Conservation (phyloP, 2,797 vertebrate genomes). For the Sebastes kiyomatsui region DNA sequence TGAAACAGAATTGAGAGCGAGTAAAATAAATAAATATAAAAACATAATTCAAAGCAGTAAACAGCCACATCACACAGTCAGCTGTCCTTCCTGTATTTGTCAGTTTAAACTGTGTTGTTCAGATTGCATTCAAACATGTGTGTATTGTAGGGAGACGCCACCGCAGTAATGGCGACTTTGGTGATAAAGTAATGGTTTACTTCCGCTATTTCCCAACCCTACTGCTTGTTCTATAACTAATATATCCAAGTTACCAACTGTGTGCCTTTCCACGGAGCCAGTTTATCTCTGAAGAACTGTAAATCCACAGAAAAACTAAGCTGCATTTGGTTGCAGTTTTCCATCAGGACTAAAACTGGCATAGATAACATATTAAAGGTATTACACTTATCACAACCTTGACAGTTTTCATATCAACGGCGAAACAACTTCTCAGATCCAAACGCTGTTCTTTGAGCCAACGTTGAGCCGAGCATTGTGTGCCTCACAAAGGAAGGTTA, state of each 20-base stretch:
- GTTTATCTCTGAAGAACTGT: background rate
- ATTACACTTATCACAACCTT: background rate
- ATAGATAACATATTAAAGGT: background rate
- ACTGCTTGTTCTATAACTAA: background rate
- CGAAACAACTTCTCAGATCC: slow-evolving; percentile 12
- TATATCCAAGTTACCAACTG: background rate
- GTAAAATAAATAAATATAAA: too few relatives aligned
- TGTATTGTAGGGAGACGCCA: too few relatives aligned
- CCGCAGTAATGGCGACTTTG: too few relatives aligned
- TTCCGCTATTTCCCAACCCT: too few relatives aligned
- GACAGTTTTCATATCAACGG: background rate
- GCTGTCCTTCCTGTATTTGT: too few relatives aligned
- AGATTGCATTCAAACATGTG: too few relatives aligned
- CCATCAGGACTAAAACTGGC: background rate
- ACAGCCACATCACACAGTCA: too few relatives aligned
- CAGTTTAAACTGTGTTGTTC: too few relatives aligned
- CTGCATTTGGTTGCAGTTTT: slow-evolving; percentile 13
- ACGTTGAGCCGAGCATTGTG: slow-evolving; percentile 34
- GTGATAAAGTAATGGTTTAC: too few relatives aligned
- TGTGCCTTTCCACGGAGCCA: background rate
- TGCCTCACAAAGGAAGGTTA: slow-evolving; percentile 63
- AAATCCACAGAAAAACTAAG: background rate
- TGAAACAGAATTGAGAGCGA: too few relatives aligned
- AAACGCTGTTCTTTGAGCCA: slow-evolving; percentile 38
- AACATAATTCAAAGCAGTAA: too few relatives aligned